Conservation (phyloP, 1,140 invertebrate genomes). For the Orchestia grillus region DNA sequence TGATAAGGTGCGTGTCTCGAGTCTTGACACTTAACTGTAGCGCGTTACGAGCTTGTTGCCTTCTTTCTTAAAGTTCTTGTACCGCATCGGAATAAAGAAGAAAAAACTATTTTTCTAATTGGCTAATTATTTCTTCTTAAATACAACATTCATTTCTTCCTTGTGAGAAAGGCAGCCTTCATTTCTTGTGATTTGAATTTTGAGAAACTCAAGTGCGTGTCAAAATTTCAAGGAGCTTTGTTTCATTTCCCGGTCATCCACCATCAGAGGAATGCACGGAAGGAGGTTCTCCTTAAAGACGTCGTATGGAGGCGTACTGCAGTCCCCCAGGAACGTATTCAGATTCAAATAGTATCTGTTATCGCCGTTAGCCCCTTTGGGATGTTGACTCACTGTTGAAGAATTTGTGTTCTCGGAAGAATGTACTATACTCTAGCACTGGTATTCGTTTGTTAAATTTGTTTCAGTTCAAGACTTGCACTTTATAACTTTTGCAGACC, state of each 20-base stretch:
- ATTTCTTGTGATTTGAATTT: neutral
- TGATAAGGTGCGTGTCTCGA: neutral
- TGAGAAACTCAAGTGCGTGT: neutral
- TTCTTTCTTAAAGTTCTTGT: neutral
- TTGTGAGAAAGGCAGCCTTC: neutral
- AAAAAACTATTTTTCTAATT: neutral
- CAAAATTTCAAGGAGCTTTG: neutral
- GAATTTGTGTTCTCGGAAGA: no score
- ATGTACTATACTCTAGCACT: no score
- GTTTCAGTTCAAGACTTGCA: no score
- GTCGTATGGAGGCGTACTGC: no score
- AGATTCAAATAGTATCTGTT: no score
- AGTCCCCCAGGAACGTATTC: no score
- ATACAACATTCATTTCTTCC: neutral
- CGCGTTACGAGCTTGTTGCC: neutral
- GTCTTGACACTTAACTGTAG: neutral
- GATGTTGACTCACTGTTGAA: no score
- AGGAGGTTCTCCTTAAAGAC: no score
- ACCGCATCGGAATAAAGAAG: neutral
- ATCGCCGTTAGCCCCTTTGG: no score
- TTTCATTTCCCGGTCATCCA: neutral
- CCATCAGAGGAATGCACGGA: no score
- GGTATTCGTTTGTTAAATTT: no score
- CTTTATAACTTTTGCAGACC: no score
- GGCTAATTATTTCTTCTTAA: neutral